Percentiles rank a stretch among this genome's conserved stretches.
phyloP scores from a whole-genome alignment of 1,140 invertebrate genomes.

The Chironomus striatipennis region DNA sequence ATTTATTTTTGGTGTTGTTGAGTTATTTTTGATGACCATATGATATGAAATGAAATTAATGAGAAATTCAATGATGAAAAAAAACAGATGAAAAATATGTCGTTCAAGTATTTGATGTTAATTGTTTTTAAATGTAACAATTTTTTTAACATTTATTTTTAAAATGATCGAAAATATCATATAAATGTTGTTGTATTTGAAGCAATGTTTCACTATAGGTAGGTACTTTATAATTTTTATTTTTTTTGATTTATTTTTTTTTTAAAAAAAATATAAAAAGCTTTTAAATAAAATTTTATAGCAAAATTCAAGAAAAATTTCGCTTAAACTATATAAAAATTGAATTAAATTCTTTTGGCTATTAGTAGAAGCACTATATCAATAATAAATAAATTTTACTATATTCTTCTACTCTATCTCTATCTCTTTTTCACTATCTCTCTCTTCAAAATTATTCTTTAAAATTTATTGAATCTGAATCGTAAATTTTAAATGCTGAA shows the following conservation, averaged over 20 bases:
- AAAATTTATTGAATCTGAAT: no score
- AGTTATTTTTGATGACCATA: neutral
- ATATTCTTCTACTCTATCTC: neutral
- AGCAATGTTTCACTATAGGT: slow-evolving; percentile 19
- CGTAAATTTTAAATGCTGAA: no score
- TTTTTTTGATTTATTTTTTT: neutral
- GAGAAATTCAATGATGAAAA: neutral
- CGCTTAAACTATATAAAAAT: neutral
- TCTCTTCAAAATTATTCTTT: neutral
- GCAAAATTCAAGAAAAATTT: neutral
- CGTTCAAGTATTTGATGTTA: slow-evolving; percentile 24
- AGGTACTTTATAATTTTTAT: slow-evolving; percentile 23
- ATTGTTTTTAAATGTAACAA: slow-evolving; percentile 21
- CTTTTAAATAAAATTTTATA: slow-evolving; percentile 6
- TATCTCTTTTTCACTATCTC: neutral
- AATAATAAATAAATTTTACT: neutral
- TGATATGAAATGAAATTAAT: slow-evolving; percentile 3
- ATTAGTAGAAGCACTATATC: neutral
- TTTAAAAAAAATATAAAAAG: neutral
- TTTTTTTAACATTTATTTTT: neutral
- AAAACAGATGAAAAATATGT: slow-evolving; percentile 2
- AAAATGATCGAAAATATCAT: neutral
- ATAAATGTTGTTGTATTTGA: slow-evolving; percentile 13
- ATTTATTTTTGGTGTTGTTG: slow-evolving; percentile 15
- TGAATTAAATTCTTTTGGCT: neutral